Evolutionary conservation across 1,140 invertebrate genomes (phyloP).

Genomic region (Philotrypesis tridentata): DNA sequence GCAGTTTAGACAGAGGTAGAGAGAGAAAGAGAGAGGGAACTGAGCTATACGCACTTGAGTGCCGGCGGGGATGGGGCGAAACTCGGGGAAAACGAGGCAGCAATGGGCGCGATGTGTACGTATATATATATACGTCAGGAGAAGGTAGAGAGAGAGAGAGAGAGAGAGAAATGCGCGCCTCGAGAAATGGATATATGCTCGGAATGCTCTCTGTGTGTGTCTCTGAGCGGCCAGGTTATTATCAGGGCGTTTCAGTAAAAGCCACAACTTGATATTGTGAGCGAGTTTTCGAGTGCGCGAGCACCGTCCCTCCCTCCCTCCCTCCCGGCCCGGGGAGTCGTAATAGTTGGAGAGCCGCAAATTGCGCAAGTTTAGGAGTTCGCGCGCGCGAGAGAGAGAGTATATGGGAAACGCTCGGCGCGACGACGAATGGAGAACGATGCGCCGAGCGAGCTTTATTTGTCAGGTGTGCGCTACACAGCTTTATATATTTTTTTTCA

Average conservation of each 20-base stretch:
- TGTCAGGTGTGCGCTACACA: background rate
- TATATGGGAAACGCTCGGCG: too few species aligned
- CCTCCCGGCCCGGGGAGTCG: background rate
- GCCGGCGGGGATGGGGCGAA: background rate
- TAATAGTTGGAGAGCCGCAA: slow-evolving; percentile 4
- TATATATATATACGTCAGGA: slow-evolving; percentile 28
- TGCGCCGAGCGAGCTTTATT: background rate
- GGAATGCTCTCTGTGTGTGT: background rate
- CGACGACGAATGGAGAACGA: background rate
- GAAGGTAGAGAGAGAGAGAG: background rate
- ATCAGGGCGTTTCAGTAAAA: slow-evolving; percentile 9
- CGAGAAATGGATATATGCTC: background rate
- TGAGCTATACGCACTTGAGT: background rate
- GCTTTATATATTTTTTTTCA: background rate
- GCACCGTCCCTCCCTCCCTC: too few species aligned
- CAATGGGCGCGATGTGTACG: too few species aligned
- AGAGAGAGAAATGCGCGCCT: background rate
- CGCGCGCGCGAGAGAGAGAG: background rate
- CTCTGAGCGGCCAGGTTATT: slow-evolving; percentile 7
- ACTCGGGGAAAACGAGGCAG: background rate
- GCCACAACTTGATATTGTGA: slow-evolving; percentile 28
- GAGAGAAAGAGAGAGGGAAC: too few species aligned
- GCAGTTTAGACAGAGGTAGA: background rate
- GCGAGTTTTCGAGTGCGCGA: background rate
- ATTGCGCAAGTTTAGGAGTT: slow-evolving; percentile 25